These are phyloP conservation scores for Coilia nasus DNA, from an alignment of 2,797 vertebrate genomes.

Conservation along the genomic window DNA sequence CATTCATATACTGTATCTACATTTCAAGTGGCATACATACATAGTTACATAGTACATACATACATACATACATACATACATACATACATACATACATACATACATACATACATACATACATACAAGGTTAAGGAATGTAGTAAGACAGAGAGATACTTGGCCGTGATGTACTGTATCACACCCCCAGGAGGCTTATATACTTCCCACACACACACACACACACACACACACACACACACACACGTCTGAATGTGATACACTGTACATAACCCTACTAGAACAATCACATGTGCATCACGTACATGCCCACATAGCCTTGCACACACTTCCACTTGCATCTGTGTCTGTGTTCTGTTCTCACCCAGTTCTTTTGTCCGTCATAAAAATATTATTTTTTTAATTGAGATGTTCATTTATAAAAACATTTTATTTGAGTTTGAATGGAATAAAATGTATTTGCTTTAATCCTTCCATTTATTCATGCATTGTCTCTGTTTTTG, in stretches of 20 bases:
- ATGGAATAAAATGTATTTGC: slow-evolving; percentile 76
- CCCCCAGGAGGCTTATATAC: too few species aligned
- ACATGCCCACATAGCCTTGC: neutral
- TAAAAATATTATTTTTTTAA: slow-evolving; percentile 51
- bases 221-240: neutral
- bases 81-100: slow-evolving; percentile 32
- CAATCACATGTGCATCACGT: neutral
- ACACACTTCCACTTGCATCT: slow-evolving; percentile 47
- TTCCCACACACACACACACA: too few species aligned
- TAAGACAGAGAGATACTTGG: too few species aligned
- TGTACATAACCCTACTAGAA: neutral
- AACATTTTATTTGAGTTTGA: slow-evolving; percentile 64
- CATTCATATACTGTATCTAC: slow-evolving; percentile 35
- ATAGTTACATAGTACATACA: slow-evolving; percentile 35
- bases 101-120: too few species aligned
- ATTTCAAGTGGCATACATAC: slow-evolving; percentile 53
- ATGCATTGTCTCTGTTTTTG: slow-evolving; percentile 30
- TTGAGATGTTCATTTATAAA: slow-evolving; percentile 56
- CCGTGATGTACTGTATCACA: too few species aligned
- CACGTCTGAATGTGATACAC: neutral
- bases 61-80: slow-evolving; percentile 38
- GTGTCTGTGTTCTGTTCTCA: slow-evolving; percentile 60
- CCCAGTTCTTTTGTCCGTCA: slow-evolving; percentile 55
- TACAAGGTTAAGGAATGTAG: too few species aligned
- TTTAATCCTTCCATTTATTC: slow-evolving; percentile 48